These are phyloP conservation scores for Tichodroma muraria DNA, from an alignment of 2,113 vertebrate species.

Conservation along the genomic window DNA sequence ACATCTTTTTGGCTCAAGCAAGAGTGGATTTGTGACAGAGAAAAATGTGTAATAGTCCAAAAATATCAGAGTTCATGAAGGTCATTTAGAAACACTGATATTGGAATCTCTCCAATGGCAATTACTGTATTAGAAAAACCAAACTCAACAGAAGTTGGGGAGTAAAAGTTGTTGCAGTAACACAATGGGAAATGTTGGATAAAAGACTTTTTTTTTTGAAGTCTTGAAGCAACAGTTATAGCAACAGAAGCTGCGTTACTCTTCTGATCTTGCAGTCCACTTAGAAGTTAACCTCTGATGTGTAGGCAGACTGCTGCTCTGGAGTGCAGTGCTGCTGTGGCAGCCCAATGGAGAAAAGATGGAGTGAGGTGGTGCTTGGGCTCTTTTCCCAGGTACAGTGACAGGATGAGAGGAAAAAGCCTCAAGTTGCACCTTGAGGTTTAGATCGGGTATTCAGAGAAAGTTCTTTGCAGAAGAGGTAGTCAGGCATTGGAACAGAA, in stretches of 20 bases:
- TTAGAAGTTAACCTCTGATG: background rate
- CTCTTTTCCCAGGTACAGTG: background rate
- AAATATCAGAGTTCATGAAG: background rate
- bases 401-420: background rate
- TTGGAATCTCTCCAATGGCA: background rate
- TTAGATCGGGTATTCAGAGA: background rate
- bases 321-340: background rate
- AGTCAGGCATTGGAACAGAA: background rate
- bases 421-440: background rate
- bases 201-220: background rate
- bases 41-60: background rate
- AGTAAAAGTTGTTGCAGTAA: background rate
- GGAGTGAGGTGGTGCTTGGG: background rate
- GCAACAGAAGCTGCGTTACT: background rate
- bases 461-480: rapidly evolving
- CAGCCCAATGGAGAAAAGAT: background rate
- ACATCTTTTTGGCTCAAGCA: background rate
- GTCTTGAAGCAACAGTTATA: background rate
- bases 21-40: background rate
- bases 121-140: background rate
- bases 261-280: background rate
- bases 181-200: background rate
- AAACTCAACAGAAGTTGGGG: background rate
- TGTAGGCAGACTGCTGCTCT: background rate
- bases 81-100: background rate